phyloP scores from a whole-genome alignment of 37 sponge, comb jelly and placozoan species.

The Aphrocallistes beatrix region DNA sequence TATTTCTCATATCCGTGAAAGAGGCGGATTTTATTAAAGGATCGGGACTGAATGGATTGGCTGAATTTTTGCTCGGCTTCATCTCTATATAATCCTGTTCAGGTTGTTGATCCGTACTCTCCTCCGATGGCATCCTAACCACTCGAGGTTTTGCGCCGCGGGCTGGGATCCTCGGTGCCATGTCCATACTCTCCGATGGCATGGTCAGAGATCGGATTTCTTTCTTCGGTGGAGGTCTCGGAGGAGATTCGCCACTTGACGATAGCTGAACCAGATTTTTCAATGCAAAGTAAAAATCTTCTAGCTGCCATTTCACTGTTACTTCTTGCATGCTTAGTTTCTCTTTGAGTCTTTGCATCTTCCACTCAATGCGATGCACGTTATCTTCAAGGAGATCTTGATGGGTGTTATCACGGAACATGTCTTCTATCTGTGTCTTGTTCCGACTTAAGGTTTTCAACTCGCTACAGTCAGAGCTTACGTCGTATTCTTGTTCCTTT shows the following conservation, averaged over 20 bases:
- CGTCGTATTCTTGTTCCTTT: neutral
- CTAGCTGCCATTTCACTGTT: neutral
- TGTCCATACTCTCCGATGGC: too few relatives aligned
- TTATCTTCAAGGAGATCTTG: neutral
- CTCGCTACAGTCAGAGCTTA: neutral
- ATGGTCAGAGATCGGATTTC: too few relatives aligned
- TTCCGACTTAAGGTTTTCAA: neutral
- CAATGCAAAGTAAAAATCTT: neutral
- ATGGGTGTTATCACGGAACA: neutral
- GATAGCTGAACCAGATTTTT: neutral
- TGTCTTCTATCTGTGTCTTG: neutral
- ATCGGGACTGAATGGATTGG: too few relatives aligned
- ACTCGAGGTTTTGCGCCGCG: too few relatives aligned
- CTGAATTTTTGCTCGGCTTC: too few relatives aligned
- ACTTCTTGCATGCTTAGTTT: neutral
- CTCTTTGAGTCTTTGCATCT: neutral
- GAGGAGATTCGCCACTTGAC: neutral
- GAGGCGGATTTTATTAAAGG: too few relatives aligned
- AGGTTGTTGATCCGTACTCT: too few relatives aligned
- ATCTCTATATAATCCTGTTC: too few relatives aligned
- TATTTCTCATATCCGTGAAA: too few relatives aligned
- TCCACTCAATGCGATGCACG: neutral
- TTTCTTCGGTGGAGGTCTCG: neutral
- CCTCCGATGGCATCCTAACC: too few relatives aligned
- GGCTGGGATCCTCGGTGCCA: too few relatives aligned